Conservation (phyloP, 2,797 vertebrate genomes). For the Luscinia luscinia region DNA sequence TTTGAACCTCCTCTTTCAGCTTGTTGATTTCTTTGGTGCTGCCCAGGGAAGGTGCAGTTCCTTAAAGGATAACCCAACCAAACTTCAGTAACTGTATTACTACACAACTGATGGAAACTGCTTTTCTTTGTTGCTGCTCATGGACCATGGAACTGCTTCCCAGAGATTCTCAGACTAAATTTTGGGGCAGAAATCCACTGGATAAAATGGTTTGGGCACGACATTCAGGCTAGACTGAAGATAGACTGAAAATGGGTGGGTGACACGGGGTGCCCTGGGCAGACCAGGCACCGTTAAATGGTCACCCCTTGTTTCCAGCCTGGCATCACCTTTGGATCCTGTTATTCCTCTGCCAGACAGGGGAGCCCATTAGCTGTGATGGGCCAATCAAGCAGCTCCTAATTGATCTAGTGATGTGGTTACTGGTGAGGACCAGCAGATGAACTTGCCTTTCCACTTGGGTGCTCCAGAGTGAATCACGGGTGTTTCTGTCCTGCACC, state of each 20-base stretch:
- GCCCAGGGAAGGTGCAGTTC: not conserved
- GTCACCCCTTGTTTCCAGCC: not conserved
- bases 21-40: not conserved
- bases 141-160: not conserved
- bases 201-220: not conserved
- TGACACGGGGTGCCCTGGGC: not conserved
- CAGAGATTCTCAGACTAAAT: not conserved
- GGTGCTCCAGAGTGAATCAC: not conserved
- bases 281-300: not conserved
- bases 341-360: slow-evolving; percentile 10
- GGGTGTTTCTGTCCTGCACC: not conserved
- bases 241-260: not conserved
- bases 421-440: slow-evolving; percentile 26
- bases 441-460: slow-evolving; percentile 16
- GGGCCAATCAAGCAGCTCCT: slow-evolving; percentile 30
- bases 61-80: not conserved
- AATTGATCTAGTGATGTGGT: slow-evolving; percentile 62
- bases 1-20: not conserved
- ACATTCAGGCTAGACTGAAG: not conserved
- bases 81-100: not conserved
- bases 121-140: not conserved
- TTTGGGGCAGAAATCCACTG: not conserved
- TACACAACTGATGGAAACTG: not conserved
- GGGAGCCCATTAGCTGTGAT: slow-evolving; percentile 41
- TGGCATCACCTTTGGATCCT: not conserved